Evolutionary conservation across 2,888 invertebrate genomes (phyloP).

Genomic region (Euphydryas editha): DNA sequence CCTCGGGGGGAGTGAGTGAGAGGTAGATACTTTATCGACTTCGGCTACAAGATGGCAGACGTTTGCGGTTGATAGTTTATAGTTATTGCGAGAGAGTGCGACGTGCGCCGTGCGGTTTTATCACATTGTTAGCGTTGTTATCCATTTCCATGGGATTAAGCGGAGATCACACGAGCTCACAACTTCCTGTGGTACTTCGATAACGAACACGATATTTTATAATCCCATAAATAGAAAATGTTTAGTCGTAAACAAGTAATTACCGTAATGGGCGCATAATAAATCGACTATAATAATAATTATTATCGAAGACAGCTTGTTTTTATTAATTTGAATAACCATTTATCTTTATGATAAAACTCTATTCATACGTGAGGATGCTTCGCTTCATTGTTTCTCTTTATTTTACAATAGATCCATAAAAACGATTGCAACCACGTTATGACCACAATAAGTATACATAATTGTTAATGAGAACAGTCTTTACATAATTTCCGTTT

Average conservation of each 20-base stretch:
- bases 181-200: slow-evolving; percentile 68
- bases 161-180: slow-evolving; percentile 66
- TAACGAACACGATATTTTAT: slow-evolving; percentile 48
- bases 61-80: slow-evolving; percentile 83
- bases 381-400: slow-evolving; percentile 2
- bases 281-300: not conserved
- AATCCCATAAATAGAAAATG: not conserved
- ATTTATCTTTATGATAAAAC: not conserved
- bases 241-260: not conserved
- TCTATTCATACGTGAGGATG: not conserved
- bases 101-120: slow-evolving; percentile 77
- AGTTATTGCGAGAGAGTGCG: slow-evolving; percentile 81
- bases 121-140: slow-evolving; percentile 82
- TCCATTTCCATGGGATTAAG: slow-evolving; percentile 78
- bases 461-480: slow-evolving; percentile 6
- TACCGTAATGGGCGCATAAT: not conserved
- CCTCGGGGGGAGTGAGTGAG: slow-evolving; percentile 63
- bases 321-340: not conserved
- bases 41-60: slow-evolving; percentile 81
- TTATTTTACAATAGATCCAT: slow-evolving; percentile 2
- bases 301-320: not conserved
- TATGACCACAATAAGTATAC: slow-evolving; percentile 9
- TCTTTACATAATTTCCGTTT: slow-evolving; percentile 22
- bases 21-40: slow-evolving; percentile 76
- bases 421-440: slow-evolving; percentile 7